phyloP scores from a whole-genome alignment of 2,113 vertebrate genomes.

The Sardina pilchardus region DNA sequence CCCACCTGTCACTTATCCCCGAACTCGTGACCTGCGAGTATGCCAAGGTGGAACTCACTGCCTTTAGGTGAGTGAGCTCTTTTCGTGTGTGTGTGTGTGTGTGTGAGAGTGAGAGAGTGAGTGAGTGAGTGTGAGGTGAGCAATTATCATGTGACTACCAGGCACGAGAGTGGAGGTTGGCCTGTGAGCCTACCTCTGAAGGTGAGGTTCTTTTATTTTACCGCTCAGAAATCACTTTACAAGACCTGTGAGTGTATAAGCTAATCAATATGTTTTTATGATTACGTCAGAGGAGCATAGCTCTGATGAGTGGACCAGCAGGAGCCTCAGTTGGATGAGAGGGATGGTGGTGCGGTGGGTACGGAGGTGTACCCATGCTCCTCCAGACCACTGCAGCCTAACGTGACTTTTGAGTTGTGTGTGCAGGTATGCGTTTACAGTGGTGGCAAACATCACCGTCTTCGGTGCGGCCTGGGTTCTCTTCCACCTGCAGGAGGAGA shows the following conservation, averaged over 20 bases:
- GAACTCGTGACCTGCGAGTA: constrained; percentile 84
- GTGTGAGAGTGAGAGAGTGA: no score
- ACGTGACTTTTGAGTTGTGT: neutral
- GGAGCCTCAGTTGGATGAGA: no score
- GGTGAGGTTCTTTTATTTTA: neutral
- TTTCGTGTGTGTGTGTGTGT: neutral
- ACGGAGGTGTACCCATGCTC: no score
- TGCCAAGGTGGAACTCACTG: constrained; percentile 92
- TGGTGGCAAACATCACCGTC: constrained; percentile 88
- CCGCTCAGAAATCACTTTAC: neutral
- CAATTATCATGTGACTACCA: neutral
- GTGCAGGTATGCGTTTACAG: constrained; percentile 90
- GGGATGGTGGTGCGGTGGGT: no score
- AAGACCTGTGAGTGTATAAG: neutral
- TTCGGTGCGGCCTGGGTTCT: constrained; percentile 84
- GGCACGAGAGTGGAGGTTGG: neutral
- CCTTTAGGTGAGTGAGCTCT: constrained; percentile 79
- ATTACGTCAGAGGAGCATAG: neutral
- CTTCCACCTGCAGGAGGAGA: constrained; percentile 75
- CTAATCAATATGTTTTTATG: neutral
- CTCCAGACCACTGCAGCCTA: neutral
- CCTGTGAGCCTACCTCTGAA: neutral
- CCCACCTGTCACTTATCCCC: constrained; percentile 92
- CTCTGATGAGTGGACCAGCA: neutral
- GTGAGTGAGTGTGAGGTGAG: neutral